Conservation (phyloP, 2,113 vertebrate species). For the Indri indri region DNA sequence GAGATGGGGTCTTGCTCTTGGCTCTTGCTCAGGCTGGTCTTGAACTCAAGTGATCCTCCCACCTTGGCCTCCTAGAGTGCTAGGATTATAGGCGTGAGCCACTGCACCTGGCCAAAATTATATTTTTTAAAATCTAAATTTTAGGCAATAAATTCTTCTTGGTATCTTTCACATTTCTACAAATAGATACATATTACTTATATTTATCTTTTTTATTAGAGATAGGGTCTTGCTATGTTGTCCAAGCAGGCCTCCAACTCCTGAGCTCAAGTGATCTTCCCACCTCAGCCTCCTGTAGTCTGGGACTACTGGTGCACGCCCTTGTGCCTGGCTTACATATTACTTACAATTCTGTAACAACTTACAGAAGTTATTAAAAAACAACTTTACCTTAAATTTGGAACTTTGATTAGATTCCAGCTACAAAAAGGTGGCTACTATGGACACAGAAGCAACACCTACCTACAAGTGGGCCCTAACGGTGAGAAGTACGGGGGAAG, state of each 20-base stretch:
- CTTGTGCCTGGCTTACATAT: neutral
- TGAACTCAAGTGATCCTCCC: neutral
- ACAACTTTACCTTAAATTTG: conserved; percentile 10
- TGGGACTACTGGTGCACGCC: neutral
- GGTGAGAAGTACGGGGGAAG: neutral
- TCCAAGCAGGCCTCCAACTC: neutral
- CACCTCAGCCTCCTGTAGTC: neutral
- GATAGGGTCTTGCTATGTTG: neutral
- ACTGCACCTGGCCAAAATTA: neutral
- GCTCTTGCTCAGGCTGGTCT: neutral
- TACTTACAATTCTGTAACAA: conserved; percentile 54
- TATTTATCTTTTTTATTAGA: neutral
- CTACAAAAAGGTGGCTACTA: neutral
- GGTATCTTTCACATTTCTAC: conserved; percentile 11
- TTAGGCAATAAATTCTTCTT: neutral
- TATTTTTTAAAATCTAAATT: conserved; percentile 36
- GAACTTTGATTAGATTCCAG: neutral
- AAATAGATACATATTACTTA: neutral
- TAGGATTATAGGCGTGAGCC: neutral
- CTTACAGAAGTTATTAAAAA: neutral
- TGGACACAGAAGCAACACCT: neutral
- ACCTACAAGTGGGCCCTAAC: neutral
- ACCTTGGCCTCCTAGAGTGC: neutral
- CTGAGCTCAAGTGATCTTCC: neutral
- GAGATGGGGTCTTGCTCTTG: neutral